phyloP scores from a whole-genome alignment of 2,797 vertebrate genomes.

The Siniperca obscura region DNA sequence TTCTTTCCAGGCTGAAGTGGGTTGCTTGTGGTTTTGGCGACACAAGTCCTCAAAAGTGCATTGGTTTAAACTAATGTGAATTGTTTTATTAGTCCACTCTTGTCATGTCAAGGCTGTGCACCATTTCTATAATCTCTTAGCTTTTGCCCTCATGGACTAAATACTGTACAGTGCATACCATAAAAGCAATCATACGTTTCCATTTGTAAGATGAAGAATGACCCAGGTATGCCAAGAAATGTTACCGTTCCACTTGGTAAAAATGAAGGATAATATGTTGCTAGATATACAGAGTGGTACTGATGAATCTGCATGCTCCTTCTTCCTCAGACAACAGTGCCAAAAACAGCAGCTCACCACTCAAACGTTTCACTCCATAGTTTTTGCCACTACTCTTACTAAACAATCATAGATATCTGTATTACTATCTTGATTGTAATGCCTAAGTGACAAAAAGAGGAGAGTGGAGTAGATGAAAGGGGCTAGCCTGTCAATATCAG shows the following conservation, averaged over 20 bases:
- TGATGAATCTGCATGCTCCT: slow-evolving; percentile 63
- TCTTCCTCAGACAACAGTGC: slow-evolving; percentile 68
- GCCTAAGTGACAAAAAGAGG: slow-evolving; percentile 25
- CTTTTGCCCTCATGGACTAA: slow-evolving; percentile 51
- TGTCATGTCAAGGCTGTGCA: slow-evolving; percentile 71
- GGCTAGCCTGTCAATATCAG: slow-evolving; percentile 17
- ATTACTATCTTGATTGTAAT: slow-evolving; percentile 16
- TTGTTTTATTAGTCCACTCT: slow-evolving; percentile 65
- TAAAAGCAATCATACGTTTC: slow-evolving; percentile 44
- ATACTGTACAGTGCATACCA: slow-evolving; percentile 63
- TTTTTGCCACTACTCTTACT: slow-evolving; percentile 36
- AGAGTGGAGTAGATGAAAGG: not conserved
- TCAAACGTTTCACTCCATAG: slow-evolving; percentile 13
- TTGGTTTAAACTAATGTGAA: slow-evolving; percentile 60
- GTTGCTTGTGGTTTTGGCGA: slow-evolving; percentile 40
- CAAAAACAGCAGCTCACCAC: slow-evolving; percentile 63
- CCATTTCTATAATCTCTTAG: slow-evolving; percentile 69
- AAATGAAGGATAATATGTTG: slow-evolving; percentile 47
- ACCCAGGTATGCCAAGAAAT: slow-evolving; percentile 37
- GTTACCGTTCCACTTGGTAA: slow-evolving; percentile 1
- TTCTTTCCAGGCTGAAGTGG: slow-evolving; percentile 45
- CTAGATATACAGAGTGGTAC: slow-evolving; percentile 37
- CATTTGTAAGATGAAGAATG: slow-evolving; percentile 41
- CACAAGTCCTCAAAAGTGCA: slow-evolving; percentile 27
- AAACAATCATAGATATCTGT: slow-evolving; percentile 21